Conservation (phyloP, 2,888 invertebrate genomes). For the Ophonus ardosiacus region DNA sequence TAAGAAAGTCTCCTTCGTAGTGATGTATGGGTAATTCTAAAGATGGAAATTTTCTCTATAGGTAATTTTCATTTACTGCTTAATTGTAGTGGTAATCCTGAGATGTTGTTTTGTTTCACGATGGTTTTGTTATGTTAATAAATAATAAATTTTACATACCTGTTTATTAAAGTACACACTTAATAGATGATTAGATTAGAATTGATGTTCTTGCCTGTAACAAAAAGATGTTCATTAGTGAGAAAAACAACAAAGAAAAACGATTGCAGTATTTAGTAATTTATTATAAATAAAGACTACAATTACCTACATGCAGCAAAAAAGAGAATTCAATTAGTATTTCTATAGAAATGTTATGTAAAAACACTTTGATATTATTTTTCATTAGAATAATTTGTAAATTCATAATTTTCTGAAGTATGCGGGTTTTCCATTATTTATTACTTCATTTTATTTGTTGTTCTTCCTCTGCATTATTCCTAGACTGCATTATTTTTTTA, state of each 20-base stretch:
- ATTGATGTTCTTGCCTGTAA: conserved; percentile 33
- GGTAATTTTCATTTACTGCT: conserved; percentile 12
- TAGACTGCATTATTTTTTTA: no score
- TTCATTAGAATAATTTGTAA: no score
- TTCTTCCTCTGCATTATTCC: no score
- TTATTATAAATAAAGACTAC: conserved; percentile 23
- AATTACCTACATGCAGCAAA: conserved; percentile 2
- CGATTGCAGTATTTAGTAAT: not conserved
- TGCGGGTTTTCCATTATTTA: no score
- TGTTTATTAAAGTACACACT: conserved; percentile 16
- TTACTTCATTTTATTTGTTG: no score
- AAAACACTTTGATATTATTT: not conserved
- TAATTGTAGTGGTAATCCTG: conserved; percentile 14
- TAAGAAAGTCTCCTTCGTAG: not conserved
- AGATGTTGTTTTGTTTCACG: conserved; percentile 16
- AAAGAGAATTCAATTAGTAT: not conserved
- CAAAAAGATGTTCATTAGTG: conserved; percentile 25
- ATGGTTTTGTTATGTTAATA: conserved; percentile 47
- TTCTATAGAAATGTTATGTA: not conserved
- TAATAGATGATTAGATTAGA: conserved; percentile 26
- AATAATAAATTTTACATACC: conserved; percentile 44
- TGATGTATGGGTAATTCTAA: conserved; percentile 24
- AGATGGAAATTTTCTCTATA: not conserved
- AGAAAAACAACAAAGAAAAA: conserved; percentile 19
- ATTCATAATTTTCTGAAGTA: no score